These are phyloP conservation scores for Nematopogon swammerdamellus DNA, from an alignment of 2,888 invertebrate species.

Conservation along the genomic window DNA sequence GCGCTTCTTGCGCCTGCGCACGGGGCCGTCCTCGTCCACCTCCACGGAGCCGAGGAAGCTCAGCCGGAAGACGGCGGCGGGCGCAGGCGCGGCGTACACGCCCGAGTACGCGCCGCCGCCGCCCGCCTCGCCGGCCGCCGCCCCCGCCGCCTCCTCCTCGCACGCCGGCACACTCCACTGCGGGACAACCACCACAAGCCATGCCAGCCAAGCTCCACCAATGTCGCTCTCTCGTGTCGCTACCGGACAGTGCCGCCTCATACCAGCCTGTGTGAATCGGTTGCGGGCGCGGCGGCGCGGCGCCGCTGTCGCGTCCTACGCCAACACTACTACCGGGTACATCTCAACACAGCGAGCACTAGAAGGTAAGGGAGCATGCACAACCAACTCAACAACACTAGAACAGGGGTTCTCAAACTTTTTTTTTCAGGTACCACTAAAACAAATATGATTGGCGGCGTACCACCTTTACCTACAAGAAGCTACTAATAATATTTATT, in stretches of 20 bases:
- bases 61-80: constrained; percentile 76
- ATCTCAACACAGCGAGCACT: too few species aligned
- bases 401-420: too few species aligned
- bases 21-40: constrained; percentile 75
- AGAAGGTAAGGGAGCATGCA: too few species aligned
- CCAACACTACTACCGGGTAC: not conserved
- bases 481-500: too few species aligned
- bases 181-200: not conserved
- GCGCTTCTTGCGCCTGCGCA: constrained; percentile 67
- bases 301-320: not conserved
- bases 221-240: not conserved
- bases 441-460: too few species aligned
- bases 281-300: not conserved
- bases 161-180: constrained; percentile 19
- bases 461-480: too few species aligned
- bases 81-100: constrained; percentile 50
- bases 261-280: not conserved
- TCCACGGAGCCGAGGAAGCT: constrained; percentile 83
- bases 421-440: too few species aligned
- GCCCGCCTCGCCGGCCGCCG: constrained; percentile 37
- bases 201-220: not conserved
- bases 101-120: constrained; percentile 44
- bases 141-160: constrained; percentile 45
- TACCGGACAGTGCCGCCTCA: not conserved
- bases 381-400: too few species aligned